Percentiles rank a stretch among this genome's conserved stretches.
Evolutionary conservation across 2,113 vertebrate species (phyloP).

Genomic region (Sprattus sprattus): DNA sequence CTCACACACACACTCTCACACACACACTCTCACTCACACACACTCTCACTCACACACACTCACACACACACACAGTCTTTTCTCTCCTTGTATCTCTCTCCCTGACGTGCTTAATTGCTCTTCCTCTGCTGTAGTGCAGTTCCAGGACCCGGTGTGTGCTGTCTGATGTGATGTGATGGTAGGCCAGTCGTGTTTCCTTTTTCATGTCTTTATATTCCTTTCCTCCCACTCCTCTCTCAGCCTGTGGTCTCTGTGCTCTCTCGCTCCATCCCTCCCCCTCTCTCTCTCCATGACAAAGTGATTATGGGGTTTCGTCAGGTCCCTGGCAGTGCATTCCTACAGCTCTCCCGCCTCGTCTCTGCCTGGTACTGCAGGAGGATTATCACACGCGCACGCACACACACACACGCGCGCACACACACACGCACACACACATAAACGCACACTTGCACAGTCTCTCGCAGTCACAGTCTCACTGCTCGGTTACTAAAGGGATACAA

Average conservation of each 20-base stretch:
- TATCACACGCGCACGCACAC: neutral
- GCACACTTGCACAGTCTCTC: too few relatives aligned
- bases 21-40: too few relatives aligned
- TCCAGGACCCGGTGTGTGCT: too few relatives aligned
- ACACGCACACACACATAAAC: too few relatives aligned
- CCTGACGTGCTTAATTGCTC: too few relatives aligned
- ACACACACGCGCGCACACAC: too few relatives aligned
- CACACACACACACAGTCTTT: too few relatives aligned
- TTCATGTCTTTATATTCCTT: neutral
- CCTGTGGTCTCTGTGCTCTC: neutral
- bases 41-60: too few relatives aligned
- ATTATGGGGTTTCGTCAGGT: conserved; percentile 44
- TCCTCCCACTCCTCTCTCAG: neutral
- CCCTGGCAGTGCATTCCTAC: conserved; percentile 30
- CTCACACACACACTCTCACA: too few relatives aligned
- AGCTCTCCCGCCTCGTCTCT: conserved; percentile 6
- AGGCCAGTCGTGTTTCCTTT: neutral
- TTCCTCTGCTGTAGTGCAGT: too few relatives aligned
- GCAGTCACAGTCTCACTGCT: conserved; percentile 14
- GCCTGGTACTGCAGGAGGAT: conserved; percentile 48
- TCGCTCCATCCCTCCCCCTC: neutral
- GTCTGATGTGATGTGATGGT: too few relatives aligned
- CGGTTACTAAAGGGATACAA: neutral
- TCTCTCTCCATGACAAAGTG: conserved; percentile 28
- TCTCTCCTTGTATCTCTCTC: too few relatives aligned